Base-by-base conservation (phyloP, 1,140 invertebrate genomes). In the Phocides pigmalion region DNA sequence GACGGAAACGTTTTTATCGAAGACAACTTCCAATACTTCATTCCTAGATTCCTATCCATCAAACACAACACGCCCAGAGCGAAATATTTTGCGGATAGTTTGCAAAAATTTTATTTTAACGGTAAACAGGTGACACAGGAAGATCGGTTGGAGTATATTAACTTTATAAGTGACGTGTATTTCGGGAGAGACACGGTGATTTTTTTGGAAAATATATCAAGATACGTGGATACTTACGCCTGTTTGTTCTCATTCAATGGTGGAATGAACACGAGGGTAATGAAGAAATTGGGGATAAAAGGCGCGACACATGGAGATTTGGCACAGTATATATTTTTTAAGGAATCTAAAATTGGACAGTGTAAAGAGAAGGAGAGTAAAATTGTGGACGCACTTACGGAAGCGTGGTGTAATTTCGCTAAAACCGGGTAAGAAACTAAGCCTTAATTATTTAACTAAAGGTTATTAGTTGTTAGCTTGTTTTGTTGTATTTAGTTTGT, bases 361-460 rank as follows among this genome's bases (percentile, higher is more conserved):
- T 79, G 76, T 16, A 69, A 46, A 2, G 79, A 84, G 1, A 83
- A 77, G 22, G 76, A 89, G 62, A 72, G 81, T 42, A 67, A 71
- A 22, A 74, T 89, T 14, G 63, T 79, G 4, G 42, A 74, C 41
- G 70, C 68, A n/a, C 81, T 96, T 66, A 93, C 93, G 0, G 89
- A 85, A n/a, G 68, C 94, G 5, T 96, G 95, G 94, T 92, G 92
- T 2, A 95, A 95, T 82, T 96, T 96, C 72, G 95, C 95, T 0
- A 93, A 89, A 74, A 91, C 87, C 51, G 94, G 95, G 95, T 96
- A 83, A 92, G 91, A 22, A 22, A 22, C n/a, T 22, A 22, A 22
- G 2, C 5, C 20, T 22, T 22, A n/a, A n/a, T n/a, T n/a, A n/a
- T n/a, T n/a, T n/a, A n/a, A n/a, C 20, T 22, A 22, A 22, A 22